Evolutionary conservation across 2,888 invertebrate genomes (phyloP), one percentile per base, ranked within the genome.

Genomic region (Fragum whitleyi): DNA sequence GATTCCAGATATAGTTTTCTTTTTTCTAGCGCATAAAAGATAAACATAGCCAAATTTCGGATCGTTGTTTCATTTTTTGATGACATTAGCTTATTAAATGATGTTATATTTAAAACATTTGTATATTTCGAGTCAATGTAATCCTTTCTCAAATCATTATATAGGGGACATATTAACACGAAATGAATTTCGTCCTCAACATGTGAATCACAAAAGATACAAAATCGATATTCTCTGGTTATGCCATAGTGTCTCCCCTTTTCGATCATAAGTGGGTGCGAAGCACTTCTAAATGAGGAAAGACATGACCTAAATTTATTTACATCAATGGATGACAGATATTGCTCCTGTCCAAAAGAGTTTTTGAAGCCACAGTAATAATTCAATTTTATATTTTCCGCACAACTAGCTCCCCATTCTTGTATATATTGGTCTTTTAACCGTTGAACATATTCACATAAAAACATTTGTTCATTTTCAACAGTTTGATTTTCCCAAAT

Each of bases 351-450:
- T 5, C 16, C 51, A 51, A 51, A 3, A 3, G 19, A n/a, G 5
- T 3, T 3, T 14, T 16, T 51, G 21, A 1, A 21, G 23, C 23
- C 16, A 21, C 28, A 26, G 5, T 51, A 47, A 36, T 6, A 9
- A 36, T 6, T 9, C 9, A 36, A 36, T 36, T 36, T 36, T 6
- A 9, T 6, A 3, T 51, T 69, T 14, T 6, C 21, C 1, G 19
- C 21, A 28, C 47, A 51, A 9, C 19, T 16, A 0, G 23, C 51
- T 47, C 28, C 16, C 69, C 69, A 69, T 2, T 6, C 26, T 69
- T 69, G 47, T 7, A 69, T 69, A 29, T 26, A 51, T 51, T 69
- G 69, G 26, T 69, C 47, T 53, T 69, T 69, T 16, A 51, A 26
- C 1, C 69, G 1, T 3, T 47, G 51, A 6, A 26, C 53, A 47